Conservation (phyloP, 92 coral and sea anemone genomes). For the Nematostella vectensis region DNA sequence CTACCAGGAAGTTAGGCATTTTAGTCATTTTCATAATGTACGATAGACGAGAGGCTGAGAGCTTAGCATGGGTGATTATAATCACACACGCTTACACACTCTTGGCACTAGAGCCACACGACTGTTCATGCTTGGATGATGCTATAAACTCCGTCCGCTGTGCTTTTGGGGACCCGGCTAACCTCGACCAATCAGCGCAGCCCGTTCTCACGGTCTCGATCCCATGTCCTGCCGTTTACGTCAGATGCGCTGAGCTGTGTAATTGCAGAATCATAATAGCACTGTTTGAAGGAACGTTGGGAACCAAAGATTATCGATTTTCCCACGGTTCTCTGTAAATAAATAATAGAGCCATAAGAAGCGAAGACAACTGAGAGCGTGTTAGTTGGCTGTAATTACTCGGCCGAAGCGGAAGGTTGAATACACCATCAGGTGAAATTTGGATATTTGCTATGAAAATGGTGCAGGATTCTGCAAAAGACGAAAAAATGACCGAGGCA, state of each 20-base stretch:
- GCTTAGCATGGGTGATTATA: no score
- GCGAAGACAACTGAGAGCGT: constrained; percentile 2
- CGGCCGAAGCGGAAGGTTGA: neutral
- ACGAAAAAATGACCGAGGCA: constrained; percentile 18
- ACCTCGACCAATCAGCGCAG: constrained; percentile 54
- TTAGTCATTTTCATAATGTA: no score
- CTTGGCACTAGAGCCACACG: no score
- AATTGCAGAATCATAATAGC: constrained; percentile 17
- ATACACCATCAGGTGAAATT: neutral
- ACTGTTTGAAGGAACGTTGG: constrained; percentile 38
- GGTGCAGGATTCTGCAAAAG: constrained; percentile 49
- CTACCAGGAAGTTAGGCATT: no score
- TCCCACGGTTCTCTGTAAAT: constrained; percentile 75
- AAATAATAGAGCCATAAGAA: constrained; percentile 4
- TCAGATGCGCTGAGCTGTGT: constrained; percentile 14
- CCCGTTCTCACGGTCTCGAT: constrained; percentile 81
- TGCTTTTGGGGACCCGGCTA: constrained; percentile 5
- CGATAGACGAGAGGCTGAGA: no score
- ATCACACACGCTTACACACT: no score
- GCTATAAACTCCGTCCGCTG: no score
- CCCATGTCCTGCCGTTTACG: constrained; percentile 16
- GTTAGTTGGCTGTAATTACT: constrained; percentile 1
- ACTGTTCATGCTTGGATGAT: no score
- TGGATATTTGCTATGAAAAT: constrained; percentile 4
- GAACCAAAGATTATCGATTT: constrained; percentile 34